phyloP scores from a whole-genome alignment of 2,888 invertebrate species.

The Drosophila colorata region DNA sequence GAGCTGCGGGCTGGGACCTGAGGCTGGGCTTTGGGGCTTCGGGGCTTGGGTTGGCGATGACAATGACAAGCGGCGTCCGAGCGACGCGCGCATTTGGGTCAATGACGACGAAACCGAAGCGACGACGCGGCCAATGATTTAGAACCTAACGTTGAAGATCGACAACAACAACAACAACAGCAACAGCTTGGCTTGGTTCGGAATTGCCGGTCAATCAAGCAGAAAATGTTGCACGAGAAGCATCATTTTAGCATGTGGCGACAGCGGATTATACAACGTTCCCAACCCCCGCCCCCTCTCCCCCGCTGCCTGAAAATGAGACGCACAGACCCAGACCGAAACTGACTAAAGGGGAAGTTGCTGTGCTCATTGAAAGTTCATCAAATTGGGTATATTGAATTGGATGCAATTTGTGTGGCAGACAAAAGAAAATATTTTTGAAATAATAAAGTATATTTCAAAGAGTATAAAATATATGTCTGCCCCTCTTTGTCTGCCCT shows the following conservation, averaged over 20 bases:
- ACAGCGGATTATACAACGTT: slow-evolving; percentile 60
- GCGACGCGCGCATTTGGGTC: slow-evolving; percentile 77
- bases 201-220: slow-evolving; percentile 73
- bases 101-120: slow-evolving; percentile 78
- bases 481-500: too few species aligned
- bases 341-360: slow-evolving; percentile 24
- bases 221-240: slow-evolving; percentile 71
- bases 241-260: slow-evolving; percentile 79
- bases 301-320: neutral
- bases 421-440: too few species aligned
- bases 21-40: slow-evolving; percentile 9
- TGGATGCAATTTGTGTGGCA: too few species aligned
- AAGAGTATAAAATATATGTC: too few species aligned
- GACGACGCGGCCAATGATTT: slow-evolving; percentile 68
- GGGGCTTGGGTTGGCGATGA: slow-evolving; percentile 39
- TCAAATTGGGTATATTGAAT: too few species aligned
- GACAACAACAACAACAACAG: slow-evolving; percentile 30
- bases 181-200: slow-evolving; percentile 33
- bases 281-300: slow-evolving; percentile 1
- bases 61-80: slow-evolving; percentile 76
- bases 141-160: slow-evolving; percentile 63
- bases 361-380: neutral
- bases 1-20: slow-evolving; percentile 3
- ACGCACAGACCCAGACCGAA: neutral
- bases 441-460: too few species aligned